phyloP scores from a whole-genome alignment of 2,888 invertebrate genomes.

The Catocala fraxini region DNA sequence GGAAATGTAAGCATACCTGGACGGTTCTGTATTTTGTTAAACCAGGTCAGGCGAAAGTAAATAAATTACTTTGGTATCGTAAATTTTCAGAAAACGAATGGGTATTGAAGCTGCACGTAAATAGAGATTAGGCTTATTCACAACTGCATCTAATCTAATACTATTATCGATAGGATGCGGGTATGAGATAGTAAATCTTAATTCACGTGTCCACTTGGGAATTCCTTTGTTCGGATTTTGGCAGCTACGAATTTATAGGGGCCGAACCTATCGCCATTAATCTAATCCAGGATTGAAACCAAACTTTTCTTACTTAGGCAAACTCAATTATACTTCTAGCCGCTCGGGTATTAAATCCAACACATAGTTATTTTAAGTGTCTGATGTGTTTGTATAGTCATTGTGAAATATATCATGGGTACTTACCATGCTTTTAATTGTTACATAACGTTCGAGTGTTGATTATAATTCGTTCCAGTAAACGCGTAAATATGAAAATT shows the following conservation, averaged over 20 bases:
- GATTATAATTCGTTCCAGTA: conserved; percentile 26
- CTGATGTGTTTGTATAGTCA: neutral
- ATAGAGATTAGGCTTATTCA: neutral
- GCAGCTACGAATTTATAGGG: conserved; percentile 12
- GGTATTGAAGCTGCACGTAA: neutral
- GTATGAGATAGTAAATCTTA: conserved; percentile 2
- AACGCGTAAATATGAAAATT: conserved; percentile 23
- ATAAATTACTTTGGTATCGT: neutral
- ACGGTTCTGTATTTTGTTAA: conserved; percentile 4
- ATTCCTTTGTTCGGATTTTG: conserved; percentile 4
- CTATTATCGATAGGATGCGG: neutral
- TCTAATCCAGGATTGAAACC: conserved; percentile 2
- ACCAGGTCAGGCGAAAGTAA: conserved; percentile 11
- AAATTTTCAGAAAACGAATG: neutral
- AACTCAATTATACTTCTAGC: neutral
- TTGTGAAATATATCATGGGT: conserved; percentile 2
- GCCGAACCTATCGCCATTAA: conserved; percentile 5
- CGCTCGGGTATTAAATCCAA: too few relatives aligned
- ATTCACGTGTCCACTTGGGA: conserved; percentile 3
- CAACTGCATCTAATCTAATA: conserved; percentile 2
- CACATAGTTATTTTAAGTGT: neutral
- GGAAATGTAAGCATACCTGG: conserved; percentile 11
- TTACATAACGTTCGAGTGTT: conserved; percentile 10
- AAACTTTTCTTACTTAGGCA: neutral
- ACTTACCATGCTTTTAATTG: conserved; percentile 2